Percentiles rank a stretch among this genome's conserved stretches.
Conservation (phyloP, 2,888 invertebrate species). For the Drosophila austrosaltans region DNA sequence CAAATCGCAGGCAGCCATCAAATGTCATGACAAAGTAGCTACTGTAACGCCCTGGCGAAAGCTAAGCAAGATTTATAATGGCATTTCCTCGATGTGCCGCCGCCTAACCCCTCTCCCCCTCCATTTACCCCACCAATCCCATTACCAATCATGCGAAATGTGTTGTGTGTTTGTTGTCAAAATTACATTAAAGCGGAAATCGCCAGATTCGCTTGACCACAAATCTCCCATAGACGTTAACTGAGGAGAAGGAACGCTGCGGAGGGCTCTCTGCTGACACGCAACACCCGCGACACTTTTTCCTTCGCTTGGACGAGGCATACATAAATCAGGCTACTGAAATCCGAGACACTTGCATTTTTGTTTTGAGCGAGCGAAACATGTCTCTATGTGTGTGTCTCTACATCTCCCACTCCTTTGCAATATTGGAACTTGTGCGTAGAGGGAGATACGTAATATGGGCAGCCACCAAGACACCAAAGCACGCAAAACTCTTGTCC, state of each 20-base stretch:
- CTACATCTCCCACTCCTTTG: background rate
- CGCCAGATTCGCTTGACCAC: constrained; percentile 46
- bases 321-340: constrained; percentile 66
- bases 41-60: constrained; percentile 63
- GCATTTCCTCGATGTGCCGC: constrained; percentile 63
- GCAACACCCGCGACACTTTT: constrained; percentile 73
- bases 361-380: constrained; percentile 38
- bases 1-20: constrained; percentile 51
- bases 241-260: background rate
- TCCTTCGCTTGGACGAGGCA: constrained; percentile 44
- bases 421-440: constrained; percentile 46
- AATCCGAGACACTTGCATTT: constrained; percentile 65
- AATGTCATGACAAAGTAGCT: constrained; percentile 59
- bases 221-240: constrained; percentile 46
- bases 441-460: constrained; percentile 56
- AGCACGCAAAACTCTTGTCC: constrained; percentile 36
- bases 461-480: constrained; percentile 35
- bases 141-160: constrained; percentile 17
- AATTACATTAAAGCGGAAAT: constrained; percentile 76
- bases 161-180: constrained; percentile 64
- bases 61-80: constrained; percentile 64
- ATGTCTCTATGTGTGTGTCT: constrained; percentile 38
- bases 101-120: background rate
- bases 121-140: background rate
- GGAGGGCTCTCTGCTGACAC: constrained; percentile 39